Percentiles rank a stretch among this genome's conserved stretches.
Conservation (phyloP, 2,797 vertebrate genomes). For the Takifugu ocellatus region DNA sequence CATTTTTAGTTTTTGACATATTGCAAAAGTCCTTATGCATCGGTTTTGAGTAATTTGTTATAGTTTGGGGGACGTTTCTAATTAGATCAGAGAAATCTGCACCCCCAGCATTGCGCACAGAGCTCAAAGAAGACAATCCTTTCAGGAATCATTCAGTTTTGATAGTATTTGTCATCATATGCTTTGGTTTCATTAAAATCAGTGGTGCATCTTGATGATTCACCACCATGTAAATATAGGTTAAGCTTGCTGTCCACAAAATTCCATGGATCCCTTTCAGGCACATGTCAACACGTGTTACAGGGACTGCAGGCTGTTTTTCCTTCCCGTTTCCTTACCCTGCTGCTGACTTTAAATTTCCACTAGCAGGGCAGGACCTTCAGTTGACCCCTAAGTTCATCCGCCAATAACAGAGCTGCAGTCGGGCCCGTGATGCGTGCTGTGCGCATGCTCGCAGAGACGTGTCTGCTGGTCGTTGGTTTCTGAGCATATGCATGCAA, state of each 20-base stretch:
- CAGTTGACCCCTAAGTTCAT: conserved; percentile 5
- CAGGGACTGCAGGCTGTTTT: background rate
- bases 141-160: too few species aligned
- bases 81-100: too few species aligned
- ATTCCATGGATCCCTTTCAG: background rate
- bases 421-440: background rate
- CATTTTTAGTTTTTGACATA: too few species aligned
- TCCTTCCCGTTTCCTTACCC: conserved; percentile 1
- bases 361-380: background rate
- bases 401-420: conserved; percentile 15
- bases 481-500: conserved; percentile 13
- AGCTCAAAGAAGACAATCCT: too few species aligned
- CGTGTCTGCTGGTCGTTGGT: conserved; percentile 10
- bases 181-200: background rate
- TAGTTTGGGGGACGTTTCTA: background rate
- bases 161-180: background rate
- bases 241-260: background rate
- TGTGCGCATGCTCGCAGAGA: background rate
- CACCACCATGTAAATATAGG: background rate
- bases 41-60: background rate
- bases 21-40: too few species aligned
- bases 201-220: background rate
- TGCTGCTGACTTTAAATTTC: conserved; percentile 3
- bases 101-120: too few species aligned
- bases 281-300: background rate